Conservation (phyloP, 2,888 invertebrate genomes). For the Callinectes sapidus region DNA sequence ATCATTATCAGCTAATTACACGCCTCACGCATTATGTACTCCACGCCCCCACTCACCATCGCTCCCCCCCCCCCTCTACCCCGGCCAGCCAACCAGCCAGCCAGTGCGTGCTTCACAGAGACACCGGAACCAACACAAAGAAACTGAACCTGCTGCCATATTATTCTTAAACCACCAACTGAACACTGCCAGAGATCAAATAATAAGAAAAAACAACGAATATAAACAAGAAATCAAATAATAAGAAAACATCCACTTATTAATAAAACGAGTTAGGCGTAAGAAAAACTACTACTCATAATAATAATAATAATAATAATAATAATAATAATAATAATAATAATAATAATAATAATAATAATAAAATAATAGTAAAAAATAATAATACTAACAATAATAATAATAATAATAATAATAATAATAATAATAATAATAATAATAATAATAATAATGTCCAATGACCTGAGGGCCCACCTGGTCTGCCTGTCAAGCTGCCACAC, state of each 20-base stretch:
- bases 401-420: slow-evolving; percentile 28
- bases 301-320: neutral
- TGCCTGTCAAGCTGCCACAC: neutral
- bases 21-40: neutral
- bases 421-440: slow-evolving; percentile 33
- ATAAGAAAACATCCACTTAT: neutral
- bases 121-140: neutral
- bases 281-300: neutral
- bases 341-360: neutral
- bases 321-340: neutral
- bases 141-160: neutral
- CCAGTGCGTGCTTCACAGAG: neutral
- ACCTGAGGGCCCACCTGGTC: neutral
- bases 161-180: neutral
- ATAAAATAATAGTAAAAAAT: too few species aligned
- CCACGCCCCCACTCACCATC: neutral
- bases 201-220: neutral
- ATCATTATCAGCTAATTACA: neutral
- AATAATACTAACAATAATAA: neutral
- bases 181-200: neutral
- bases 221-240: neutral
- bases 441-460: neutral
- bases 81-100: neutral
- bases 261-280: too few species aligned
- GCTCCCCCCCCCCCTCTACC: too few species aligned